A percentile compares a stretch with the other conserved stretches of the same genome.
phyloP scores from a whole-genome alignment of 30 jellyfish, hydroid and myxozoan genomes.

The Aurelia sp. region DNA sequence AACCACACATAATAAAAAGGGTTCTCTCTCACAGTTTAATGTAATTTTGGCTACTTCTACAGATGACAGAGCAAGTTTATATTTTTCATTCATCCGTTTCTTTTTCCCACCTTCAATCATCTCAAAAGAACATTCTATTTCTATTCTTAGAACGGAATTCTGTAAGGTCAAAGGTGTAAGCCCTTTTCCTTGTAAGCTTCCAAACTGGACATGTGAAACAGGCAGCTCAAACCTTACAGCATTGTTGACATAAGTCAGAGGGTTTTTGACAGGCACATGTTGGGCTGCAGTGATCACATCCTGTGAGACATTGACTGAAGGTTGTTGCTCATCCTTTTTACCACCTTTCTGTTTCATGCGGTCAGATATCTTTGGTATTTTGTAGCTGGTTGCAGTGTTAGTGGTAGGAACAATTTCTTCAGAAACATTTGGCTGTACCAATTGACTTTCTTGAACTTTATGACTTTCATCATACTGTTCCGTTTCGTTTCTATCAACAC shows the following conservation, averaged over 20 bases:
- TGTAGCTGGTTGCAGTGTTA: background rate
- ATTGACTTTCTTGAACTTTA: no score
- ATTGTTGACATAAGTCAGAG: background rate
- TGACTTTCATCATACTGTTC: no score
- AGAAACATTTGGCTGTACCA: no score
- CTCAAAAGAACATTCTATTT: constrained; percentile 41
- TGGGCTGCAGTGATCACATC: no score
- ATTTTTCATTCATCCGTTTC: constrained; percentile 72
- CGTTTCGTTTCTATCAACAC: no score
- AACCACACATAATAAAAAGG: constrained; percentile 19
- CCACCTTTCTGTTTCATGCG: constrained; percentile 86
- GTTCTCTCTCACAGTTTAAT: constrained; percentile 43
- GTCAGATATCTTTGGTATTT: constrained; percentile 47
- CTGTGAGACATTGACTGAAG: no score
- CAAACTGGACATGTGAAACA: constrained; percentile 55
- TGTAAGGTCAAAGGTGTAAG: constrained; percentile 40
- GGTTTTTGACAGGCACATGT: no score
- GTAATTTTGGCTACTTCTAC: constrained; percentile 46
- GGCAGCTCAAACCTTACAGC: constrained; percentile 15
- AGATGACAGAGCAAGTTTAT: constrained; percentile 67
- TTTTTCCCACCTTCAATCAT: constrained; percentile 36
- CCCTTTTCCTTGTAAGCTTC: constrained; percentile 54
- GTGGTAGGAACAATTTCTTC: background rate
- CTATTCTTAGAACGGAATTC: constrained; percentile 24
- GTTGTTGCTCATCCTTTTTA: background rate